Evolutionary conservation across 1,140 invertebrate species (phyloP), one percentile per base, ranked within the genome.

Genomic region (Macrobrachium nipponense): DNA sequence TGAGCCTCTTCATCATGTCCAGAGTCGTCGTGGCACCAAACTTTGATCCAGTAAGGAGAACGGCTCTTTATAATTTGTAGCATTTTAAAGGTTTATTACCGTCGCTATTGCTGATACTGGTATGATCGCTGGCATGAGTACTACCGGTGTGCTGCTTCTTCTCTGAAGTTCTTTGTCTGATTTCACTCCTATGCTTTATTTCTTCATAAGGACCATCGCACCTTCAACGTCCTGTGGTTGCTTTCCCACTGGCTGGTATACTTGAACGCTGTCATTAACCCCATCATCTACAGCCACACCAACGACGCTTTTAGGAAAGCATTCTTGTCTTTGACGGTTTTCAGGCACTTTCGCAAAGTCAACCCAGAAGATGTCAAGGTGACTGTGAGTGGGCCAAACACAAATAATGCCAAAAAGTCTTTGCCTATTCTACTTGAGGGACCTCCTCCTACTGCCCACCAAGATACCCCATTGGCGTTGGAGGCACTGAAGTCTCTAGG

Each of bases 231-330:
- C 17, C 78, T 66, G 78, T 80, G 78, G 78, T 80, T 59, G 78
- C 2, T 20, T 2, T 80, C 61, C 5, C 78, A 80, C 61, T 80
- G 60, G 61, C 61, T 80, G 61, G 61, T 60, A 6, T 80, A 80
- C 36, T 62, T 80, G 27, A 80, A 80, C 78, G 62, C 61, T 2
- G 78, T 62, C 14, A 17, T 80, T 62, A 80, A 80, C 36, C 78
- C 78, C 10, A 60, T 80, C 61, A 80, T 80, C 36, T 80, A 80
- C 36, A 62, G 78, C 78, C 43, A 44, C 61, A 66, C 20, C 61
- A 80, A 66, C 36, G 58, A 80, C 14, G 61, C 27, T 36, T 80
- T 80, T 62, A n/a, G 18, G 11, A 66, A 36, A 43, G 78, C 78
- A 15, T 80, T 23, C 27, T 23, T 23, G 14, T 51, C 78, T 36